Base-by-base conservation (phyloP, 1,140 invertebrate genomes). In the Streblospio benedicti region DNA sequence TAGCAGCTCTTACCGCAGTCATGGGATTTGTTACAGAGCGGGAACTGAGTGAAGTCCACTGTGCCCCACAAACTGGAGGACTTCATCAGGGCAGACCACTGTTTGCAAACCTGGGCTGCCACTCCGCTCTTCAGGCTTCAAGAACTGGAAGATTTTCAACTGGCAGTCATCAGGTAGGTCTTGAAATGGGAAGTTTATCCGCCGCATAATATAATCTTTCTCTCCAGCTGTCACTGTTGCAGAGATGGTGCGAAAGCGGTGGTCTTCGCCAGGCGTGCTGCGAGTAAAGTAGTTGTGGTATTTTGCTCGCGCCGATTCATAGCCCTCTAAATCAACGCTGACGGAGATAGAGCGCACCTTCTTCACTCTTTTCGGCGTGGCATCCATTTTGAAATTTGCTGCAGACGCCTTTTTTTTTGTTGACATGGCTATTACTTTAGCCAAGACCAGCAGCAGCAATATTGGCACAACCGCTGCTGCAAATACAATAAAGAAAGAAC, bases 81-180 rank as follows among this genome's bases (percentile, higher is more conserved):
- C 41, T 60, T 59, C 16, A 62, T 57, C n/a, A 71, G 27, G 3
- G 57, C 55, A 12, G 61, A 35, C 75, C 75, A 76, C 6, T 69
- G 50, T 20, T 57, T 49, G 59, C 72, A 75, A 0, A 76, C 70
- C 25, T 55, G 47, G 18, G 32, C 64, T 53, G 45, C 57, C 35
- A 30, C 52, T 49, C 54, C 74, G 70, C 23, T 74, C 69, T 35
- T 64, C 52, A n/a, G 67, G 62, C 18, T n/a, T 61, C 12, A 76
- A 57, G 33, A 66, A 74, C 4, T 67, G 62, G 51, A 75, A 76
- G 27, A 76, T 62, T 44, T 71, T 73, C 12, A 74, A 51, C 62
- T 73, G 68, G 54, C 69, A 72, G 31, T 71, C 67, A 33, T 63
- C 55, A 9, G 75, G 73, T 14, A 76, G 57, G n/a, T 56, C 50